Base-by-base conservation (phyloP, 2,113 vertebrate genomes). In the Myotis yumanensis region DNA sequence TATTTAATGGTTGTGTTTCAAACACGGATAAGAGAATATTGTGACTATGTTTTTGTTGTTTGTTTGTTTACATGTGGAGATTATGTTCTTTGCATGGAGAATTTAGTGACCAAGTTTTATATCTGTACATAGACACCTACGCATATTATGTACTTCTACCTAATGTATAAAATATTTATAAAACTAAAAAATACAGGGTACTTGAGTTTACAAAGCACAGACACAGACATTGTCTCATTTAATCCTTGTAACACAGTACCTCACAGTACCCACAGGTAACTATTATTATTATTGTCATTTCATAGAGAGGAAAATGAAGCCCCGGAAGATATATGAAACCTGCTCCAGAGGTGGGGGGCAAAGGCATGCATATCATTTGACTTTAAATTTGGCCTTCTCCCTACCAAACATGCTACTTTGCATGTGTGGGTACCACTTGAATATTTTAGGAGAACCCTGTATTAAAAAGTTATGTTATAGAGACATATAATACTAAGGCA, bases 131-230 rank as follows among this genome's bases (percentile, higher is more conserved):
- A 86, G 48, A 59, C 16, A 73, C 5, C 3, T 73, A 57, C 23
- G 11, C 79, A 77, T 81, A 83, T 83, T 69, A 62, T 54, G 37
- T 48, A 4, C 62, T 4, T 84, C 25, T 62, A 77, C 20, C 16
- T 62, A 76, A 72, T 52, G 3, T 52, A 62, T 35, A 94, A 95
- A 92, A 72, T 17, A 54, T 57, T 95, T 15, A 57, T 40, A 84
- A 89, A 66, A 83, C 20, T 72, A 73, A 93, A 93, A 89, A 94
- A 71, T 20, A 46, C 17, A 76, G 23, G 1, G 11, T 64, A 43
- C 43, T 85, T 80, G 52, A 73, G 75, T 82, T 80, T 79, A 62
- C 35, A 72, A 82, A 94, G 59, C 17, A 79, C 40, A 93, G 25
- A 59, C 10, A 54, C 4, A 40, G 3, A 15, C 16, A 72, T 28